Evolutionary conservation across 2,797 vertebrate genomes (phyloP).

Genomic region (Psittacula derbiana): DNA sequence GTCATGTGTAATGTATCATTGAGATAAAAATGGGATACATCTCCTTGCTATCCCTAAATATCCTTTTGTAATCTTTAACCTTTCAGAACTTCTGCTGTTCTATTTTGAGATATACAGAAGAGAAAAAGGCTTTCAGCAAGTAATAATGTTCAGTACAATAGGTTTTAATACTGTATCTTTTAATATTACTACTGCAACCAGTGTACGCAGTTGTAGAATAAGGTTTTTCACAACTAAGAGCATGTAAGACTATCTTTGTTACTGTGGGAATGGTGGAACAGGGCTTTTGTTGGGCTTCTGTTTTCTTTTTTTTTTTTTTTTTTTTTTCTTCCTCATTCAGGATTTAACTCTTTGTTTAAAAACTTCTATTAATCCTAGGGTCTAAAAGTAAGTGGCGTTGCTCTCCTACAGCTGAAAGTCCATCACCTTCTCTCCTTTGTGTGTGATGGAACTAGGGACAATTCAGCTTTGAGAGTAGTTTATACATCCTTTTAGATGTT

Average conservation of each 20-base stretch:
- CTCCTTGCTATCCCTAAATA: neutral
- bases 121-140: neutral
- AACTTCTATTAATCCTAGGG: neutral
- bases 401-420: neutral
- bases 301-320: neutral
- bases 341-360: neutral
- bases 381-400: neutral
- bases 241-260: neutral
- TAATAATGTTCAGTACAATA: neutral
- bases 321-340: neutral
- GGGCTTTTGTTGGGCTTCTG: neutral
- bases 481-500: neutral
- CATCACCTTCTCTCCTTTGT: neutral
- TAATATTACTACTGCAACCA: neutral
- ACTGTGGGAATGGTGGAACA: neutral
- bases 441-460: neutral
- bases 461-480: neutral
- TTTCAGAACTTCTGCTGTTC: neutral
- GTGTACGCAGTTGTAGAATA: neutral
- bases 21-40: neutral
- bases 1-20: neutral
- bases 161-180: neutral
- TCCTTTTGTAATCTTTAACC: neutral
- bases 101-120: neutral
- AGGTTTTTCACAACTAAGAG: neutral